phyloP scores from a whole-genome alignment of 2,113 vertebrate species.

The Syngnathus typhle region DNA sequence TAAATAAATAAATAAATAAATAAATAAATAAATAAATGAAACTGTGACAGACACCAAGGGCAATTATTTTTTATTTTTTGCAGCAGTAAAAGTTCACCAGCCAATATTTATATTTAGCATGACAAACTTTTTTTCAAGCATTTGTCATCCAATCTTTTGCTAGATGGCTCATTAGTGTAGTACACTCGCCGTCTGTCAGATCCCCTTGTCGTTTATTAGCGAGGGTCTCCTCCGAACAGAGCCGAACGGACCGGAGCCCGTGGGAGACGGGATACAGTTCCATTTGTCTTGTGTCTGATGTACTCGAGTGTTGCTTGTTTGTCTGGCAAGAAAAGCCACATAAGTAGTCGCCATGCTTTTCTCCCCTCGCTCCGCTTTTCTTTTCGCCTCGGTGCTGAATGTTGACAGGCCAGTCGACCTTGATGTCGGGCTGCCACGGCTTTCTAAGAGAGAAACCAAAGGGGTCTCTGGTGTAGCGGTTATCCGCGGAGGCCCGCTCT shows the following conservation, averaged over 20 bases:
- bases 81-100: background rate
- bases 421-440: constrained; percentile 79
- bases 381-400: constrained; percentile 80
- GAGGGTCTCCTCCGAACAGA: constrained; percentile 20
- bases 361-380: constrained; percentile 68
- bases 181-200: constrained; percentile 26
- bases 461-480: constrained; percentile 61
- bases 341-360: constrained; percentile 76
- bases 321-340: constrained; percentile 81
- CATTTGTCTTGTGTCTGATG: constrained; percentile 90
- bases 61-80: background rate
- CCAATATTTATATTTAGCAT: constrained; percentile 15
- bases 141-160: constrained; percentile 35
- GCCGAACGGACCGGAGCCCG: constrained; percentile 46
- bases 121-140: constrained; percentile 37
- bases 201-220: constrained; percentile 68
- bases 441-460: constrained; percentile 61
- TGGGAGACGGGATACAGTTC: constrained; percentile 81
- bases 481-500: constrained; percentile 57
- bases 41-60: background rate
- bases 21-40: background rate
- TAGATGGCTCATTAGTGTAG: constrained; percentile 49
- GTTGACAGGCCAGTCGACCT: constrained; percentile 91
- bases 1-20: background rate
- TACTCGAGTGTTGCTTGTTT: constrained; percentile 86